phyloP scores from a whole-genome alignment of 2,797 vertebrate genomes.

The Phalloptychus januarius region DNA sequence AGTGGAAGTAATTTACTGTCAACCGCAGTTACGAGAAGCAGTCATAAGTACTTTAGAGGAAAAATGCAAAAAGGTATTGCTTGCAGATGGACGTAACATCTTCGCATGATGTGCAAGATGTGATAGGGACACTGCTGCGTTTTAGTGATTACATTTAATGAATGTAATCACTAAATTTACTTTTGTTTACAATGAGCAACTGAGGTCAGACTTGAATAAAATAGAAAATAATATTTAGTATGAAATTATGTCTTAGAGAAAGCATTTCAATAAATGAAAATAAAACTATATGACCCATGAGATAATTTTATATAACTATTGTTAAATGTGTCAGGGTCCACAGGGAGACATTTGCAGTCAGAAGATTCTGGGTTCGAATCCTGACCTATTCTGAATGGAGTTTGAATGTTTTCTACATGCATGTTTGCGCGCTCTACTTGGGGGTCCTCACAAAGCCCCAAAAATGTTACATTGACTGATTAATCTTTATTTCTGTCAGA shows the following conservation, averaged over 20 bases:
- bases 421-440: neutral
- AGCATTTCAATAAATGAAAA: neutral
- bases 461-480: neutral
- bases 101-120: neutral
- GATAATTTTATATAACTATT: neutral
- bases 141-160: too few relatives aligned
- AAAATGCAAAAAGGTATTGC: constrained; percentile 18
- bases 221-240: neutral
- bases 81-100: constrained; percentile 12
- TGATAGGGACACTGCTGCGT: neutral
- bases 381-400: neutral
- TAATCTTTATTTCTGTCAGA: neutral
- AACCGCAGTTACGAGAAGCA: constrained; percentile 24
- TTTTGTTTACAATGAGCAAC: neutral
- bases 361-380: neutral
- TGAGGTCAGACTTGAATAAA: neutral
- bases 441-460: neutral
- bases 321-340: neutral
- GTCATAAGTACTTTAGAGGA: neutral
- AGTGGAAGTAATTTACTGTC: constrained; percentile 58
- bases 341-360: neutral
- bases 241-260: neutral
- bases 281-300: neutral
- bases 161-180: neutral
- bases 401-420: neutral